Evolutionary conservation across 2,797 vertebrate species (phyloP), one percentile per base, ranked within the genome.

Genomic region (Scolopax rusticola): DNA sequence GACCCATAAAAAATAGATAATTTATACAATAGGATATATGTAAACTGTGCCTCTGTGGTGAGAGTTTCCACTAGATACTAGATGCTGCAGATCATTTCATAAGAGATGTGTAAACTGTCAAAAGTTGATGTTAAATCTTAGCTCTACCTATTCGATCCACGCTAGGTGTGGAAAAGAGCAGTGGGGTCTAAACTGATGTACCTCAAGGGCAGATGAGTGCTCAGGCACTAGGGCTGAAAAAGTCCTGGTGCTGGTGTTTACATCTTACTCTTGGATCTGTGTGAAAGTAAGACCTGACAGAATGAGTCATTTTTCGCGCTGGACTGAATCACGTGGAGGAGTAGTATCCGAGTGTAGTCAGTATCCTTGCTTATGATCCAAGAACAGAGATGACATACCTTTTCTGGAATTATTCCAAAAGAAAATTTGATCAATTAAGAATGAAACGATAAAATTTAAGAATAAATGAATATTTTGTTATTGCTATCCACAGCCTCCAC

Each of bases 301-400:
- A 20, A 33, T 5, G 25, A 84, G 8, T 38, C 7, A 28, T 2
- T 7, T 41, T 63, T 40, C 1, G 1, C 0, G 0, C 8, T 8
- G 11, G 12, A 12, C 7, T 77, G 41, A 67, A 51, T 67, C 21
- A 30, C 0, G 0, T 12, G 19, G 7, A 77, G 11, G 8, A 50
- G 20, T 11, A 89, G 67, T 30, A 53, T 5, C 40, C n/a, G 25
- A 27, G 7, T 36, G 20, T 18, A 60, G 23, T 5, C 0, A 1
- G 8, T 23, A 15, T 8, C 28, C 36, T 43, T 74, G 6, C 23
- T 80, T 13, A 18, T 33, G 21, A 70, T 67, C 40, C 40, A 77
- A 53, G 68, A 87, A 47, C 3, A 77, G 15, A 56, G 36, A 9
- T 23, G 0, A 73, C 92, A 59, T 9, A 10, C 2, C 57, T 79